Percentiles rank a stretch among this genome's conserved stretches.
Evolutionary conservation across 2,888 invertebrate genomes (phyloP).

Genomic region (Augochlorella aurata): DNA sequence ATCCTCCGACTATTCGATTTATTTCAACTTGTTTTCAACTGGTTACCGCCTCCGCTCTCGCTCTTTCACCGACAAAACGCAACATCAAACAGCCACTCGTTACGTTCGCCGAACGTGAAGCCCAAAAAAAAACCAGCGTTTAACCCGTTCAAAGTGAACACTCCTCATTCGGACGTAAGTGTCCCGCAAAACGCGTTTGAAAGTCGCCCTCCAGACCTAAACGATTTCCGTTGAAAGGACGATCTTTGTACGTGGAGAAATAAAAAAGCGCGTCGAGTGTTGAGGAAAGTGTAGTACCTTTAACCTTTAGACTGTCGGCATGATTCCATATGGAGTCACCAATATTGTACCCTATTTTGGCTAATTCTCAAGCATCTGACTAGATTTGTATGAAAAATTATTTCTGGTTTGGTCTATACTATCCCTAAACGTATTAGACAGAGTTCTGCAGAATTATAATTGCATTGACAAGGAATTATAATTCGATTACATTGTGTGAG

Average conservation of each 20-base stretch:
- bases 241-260: not conserved
- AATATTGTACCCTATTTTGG: no score
- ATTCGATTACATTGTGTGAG: no score
- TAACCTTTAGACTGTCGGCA: no score
- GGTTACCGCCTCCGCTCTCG: not conserved
- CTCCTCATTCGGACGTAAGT: not conserved
- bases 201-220: not conserved
- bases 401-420: no score
- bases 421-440: no score
- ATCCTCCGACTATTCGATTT: constrained; percentile 52
- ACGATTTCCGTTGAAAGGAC: not conserved
- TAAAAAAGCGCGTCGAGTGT: no score
- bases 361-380: no score
- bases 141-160: not conserved
- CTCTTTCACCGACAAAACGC: not conserved
- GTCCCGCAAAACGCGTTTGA: not conserved
- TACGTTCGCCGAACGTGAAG: not conserved
- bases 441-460: no score
- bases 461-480: no score
- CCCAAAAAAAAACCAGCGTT: not conserved
- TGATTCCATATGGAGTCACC: no score
- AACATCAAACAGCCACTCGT: not conserved
- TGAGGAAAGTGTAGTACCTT: not conserved
- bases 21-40: constrained; percentile 36
- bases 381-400: no score